Conservation (phyloP, 2,797 vertebrate genomes). For the Chiloscyllium punctatum region DNA sequence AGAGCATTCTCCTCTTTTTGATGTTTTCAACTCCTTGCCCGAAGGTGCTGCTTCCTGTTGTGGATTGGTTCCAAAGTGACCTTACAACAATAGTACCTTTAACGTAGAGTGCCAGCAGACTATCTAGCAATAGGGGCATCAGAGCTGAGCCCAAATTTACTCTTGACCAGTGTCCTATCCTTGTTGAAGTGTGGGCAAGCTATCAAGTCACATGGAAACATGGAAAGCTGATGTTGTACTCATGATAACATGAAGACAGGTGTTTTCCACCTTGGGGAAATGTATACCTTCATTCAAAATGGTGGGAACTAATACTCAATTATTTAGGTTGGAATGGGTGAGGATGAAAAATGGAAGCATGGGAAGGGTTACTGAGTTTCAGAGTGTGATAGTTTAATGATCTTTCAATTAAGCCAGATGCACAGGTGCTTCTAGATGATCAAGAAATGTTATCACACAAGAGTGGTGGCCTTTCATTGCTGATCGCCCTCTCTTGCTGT, state of each 20-base stretch:
- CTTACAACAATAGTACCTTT: not conserved
- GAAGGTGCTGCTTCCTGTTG: not conserved
- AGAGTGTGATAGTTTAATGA: not conserved
- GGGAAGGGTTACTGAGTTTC: not conserved
- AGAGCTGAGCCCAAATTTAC: not conserved
- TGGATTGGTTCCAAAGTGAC: not conserved
- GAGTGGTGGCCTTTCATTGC: not conserved
- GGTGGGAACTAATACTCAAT: not conserved
- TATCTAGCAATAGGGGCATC: not conserved
- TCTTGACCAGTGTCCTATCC: not conserved
- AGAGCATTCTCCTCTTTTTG: not conserved
- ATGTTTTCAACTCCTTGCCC: not conserved
- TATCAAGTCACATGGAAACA: not conserved
- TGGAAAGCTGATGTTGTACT: not conserved
- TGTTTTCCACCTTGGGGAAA: not conserved
- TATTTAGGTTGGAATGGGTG: not conserved
- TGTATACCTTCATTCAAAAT: not conserved
- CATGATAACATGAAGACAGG: not conserved
- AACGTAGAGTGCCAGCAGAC: not conserved
- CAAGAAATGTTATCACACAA: not conserved
- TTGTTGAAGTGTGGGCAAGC: not conserved
- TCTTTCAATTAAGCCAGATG: not conserved
- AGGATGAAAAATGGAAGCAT: not conserved
- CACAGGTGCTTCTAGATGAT: not conserved
- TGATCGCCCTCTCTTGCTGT: not conserved